Evolutionary conservation across 2,888 invertebrate species (phyloP), one percentile per base, ranked within the genome.

Genomic region (Nymphalis urticae): DNA sequence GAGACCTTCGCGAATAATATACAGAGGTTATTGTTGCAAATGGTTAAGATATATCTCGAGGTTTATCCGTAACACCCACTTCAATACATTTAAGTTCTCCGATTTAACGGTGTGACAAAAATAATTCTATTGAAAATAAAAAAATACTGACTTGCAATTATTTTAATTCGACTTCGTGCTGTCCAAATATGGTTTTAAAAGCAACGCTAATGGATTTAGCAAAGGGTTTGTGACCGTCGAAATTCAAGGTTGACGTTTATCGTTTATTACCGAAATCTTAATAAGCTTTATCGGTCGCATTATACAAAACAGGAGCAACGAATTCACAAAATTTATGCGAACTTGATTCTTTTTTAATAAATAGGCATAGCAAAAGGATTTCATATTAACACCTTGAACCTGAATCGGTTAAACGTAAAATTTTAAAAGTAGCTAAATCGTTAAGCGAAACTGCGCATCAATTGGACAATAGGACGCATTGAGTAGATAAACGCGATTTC

Each of bases 241-340:
- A 72, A 69, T 73, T 70, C 82, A 85, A 85, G 83, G 84, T 76
- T 80, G 72, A 70, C 19, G 54, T 54, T 54, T 54, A 54, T n/a
- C 47, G 70, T 76, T 80, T 76, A 78, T 74, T 72, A 70, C 69
- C 69, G 72, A 70, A 74, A 67, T 70, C 70, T 68, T 66, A 68
- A 70, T 56, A 59, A 71, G 69, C 59, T 68, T 70, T 71, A 73
- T 75, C 66, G 62, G 63, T 64, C 63, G 61, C 59, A 69, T 67
- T 48, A 36, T 24, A 64, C 51, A 60, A 53, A 61, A 54, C 19
- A 62, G 50, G 24, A 51, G 48, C 63, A 63, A 72, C 65, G 70
- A 16, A 68, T 69, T 60, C 42, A 48, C 53, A n/a, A 67, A 62
- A 69, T 69, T 63, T 63, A 64, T 69, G 61, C 24, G 47, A 48